Evolutionary conservation across 1,140 invertebrate species (phyloP).

Genomic region (Drosophila arizonae): DNA sequence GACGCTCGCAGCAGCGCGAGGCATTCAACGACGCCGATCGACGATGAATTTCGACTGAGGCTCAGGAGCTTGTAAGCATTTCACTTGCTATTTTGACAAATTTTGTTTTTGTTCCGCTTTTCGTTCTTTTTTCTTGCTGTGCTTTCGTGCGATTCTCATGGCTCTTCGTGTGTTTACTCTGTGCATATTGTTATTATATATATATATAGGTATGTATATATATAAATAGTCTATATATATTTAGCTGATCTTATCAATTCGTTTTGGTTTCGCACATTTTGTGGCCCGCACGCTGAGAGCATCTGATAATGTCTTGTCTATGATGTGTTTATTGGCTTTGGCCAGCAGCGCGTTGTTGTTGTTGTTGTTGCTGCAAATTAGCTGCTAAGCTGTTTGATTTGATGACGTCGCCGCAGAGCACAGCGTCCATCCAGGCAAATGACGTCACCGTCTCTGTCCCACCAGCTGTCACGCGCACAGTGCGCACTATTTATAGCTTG

Average conservation of each 20-base stretch:
- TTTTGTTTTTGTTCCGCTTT: constrained; percentile 71
- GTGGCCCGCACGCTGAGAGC: constrained; percentile 3
- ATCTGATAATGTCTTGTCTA: constrained; percentile 9
- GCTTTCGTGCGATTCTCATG: constrained; percentile 75
- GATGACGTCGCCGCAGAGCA: constrained; percentile 51
- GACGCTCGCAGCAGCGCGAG: constrained; percentile 26
- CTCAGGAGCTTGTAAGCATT: constrained; percentile 72
- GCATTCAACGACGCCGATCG: constrained; percentile 60
- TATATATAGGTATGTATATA: constrained; percentile 3
- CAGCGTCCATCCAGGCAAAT: constrained; percentile 54
- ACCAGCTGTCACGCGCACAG: constrained; percentile 78
- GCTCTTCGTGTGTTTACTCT: constrained; percentile 57
- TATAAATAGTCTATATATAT: constrained; percentile 11
- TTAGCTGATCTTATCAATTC: constrained; percentile 31
- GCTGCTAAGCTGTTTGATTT: constrained; percentile 25
- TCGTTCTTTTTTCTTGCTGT: constrained; percentile 78
- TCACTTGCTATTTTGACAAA: constrained; percentile 67
- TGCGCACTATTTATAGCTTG: constrained; percentile 65
- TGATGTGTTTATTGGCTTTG: constrained; percentile 19
- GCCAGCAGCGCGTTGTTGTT: constrained; percentile 23
- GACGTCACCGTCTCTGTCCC: constrained; percentile 66
- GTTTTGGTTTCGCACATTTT: constrained; percentile 10
- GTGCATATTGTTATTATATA: constrained; percentile 36
- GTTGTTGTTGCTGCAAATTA: constrained; percentile 13
- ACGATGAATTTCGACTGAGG: constrained; percentile 74